Evolutionary conservation across 1,140 invertebrate genomes (phyloP), one percentile per base, ranked within the genome.

Genomic region (Magallana ariakensis): DNA sequence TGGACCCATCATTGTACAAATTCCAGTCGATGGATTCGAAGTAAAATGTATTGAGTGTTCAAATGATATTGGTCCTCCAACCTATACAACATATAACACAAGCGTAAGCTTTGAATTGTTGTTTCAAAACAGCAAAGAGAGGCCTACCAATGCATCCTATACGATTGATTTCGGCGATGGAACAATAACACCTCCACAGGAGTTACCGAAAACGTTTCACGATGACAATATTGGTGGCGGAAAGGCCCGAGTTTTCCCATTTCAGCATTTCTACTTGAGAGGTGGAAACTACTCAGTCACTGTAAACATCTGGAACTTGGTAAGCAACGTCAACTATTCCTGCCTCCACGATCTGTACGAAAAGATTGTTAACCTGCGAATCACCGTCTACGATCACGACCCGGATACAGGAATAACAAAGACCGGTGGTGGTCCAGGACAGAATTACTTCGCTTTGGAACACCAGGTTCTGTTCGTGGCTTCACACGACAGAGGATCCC

Each of bases 111-210:
- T 91, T 83, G 46, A 88, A 66, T 33, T 91, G 6, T 10, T 80
- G 22, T 87, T 89, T 88, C 81, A 87, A n/a, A 75, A 57, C 10
- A 83, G 70, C 26, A 15, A 70, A 7, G 57, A 60, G 13, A 57
- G 75, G 60, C 87, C 90, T 10, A 90, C 90, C 10, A 91, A 90
- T 86, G 91, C 88, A 13, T 88, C 90, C 13, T 91, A 90, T 80
- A 62, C 83, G 13, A 86, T 91, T 85, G 90, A 90, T 57, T 91
- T 85, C 84, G 88, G 88, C 54, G 91, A 91, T 88, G 91, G 91
- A 3, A 86, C 33, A 16, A 75, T 87, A 9, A 86, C 85, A 6
- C 4, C 81, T 13, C 54, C 66, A 15, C 10, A 53, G 15, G 53
- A 53, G 6, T 15, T 89, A 13, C 83, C 86, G 53, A 83, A 53